Evolutionary conservation across 2,888 invertebrate genomes (phyloP), one percentile per base, ranked within the genome.

Genomic region (Rhamphomyia laevipes): DNA sequence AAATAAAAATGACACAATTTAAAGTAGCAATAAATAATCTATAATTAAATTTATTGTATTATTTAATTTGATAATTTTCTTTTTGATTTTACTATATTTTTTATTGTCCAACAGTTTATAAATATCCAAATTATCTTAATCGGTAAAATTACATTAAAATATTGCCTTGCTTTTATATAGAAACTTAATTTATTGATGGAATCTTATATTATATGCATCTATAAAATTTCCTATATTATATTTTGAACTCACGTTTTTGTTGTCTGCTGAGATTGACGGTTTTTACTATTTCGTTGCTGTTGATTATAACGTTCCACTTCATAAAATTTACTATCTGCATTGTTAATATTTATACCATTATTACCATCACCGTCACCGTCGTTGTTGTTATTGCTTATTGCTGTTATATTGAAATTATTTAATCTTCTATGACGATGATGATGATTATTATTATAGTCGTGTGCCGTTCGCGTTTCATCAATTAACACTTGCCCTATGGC

Each of bases 201-300:
- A 18, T 15, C 43, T 43, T 44, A 13, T 44, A 9, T 44, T 5
- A 4, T 27, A 15, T 38, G 13, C 9, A 27, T 4, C 17, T 43
- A 31, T 4, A 27, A 12, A 16, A n/a, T n/a, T n/a, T n/a, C n/a
- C n/a, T n/a, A 10, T 13, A 27, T 10, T 27, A 15, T 6, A 15
- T 33, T 11, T 16, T 13, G 38, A 16, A 67, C 68, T 69, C 59
- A 68, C 68, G 66, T 64, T 66, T 68, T 68, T 43, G 58, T 58
- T 56, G 56, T 53, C 50, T 57, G 57, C 7, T 35, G 35, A 35
- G n/a, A 35, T 35, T 35, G 13, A n/a, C n/a, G 35, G 13, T 35
- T 35, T 35, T 35, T n/a, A 35, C 35, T 35, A 35, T 35, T 35
- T 35, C 13, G 3, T 35, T 13, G 13, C 7, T 35, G 35, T 35